Evolutionary conservation across 2,797 vertebrate species (phyloP).

Genomic region (Characodon lateralis): DNA sequence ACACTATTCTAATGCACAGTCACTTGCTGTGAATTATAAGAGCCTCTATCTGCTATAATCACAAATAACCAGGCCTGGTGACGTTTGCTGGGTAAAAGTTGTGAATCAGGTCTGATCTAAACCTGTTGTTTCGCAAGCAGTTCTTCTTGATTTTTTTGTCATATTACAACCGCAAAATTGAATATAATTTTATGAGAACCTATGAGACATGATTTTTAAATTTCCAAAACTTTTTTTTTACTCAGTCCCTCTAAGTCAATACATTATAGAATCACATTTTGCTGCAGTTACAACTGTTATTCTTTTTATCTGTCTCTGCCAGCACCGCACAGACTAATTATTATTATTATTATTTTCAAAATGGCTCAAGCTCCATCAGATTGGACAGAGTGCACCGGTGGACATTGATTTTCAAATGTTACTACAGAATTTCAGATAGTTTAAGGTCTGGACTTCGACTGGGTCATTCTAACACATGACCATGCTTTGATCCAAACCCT

Average conservation of each 20-base stretch:
- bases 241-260: background rate
- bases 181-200: background rate
- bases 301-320: background rate
- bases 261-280: background rate
- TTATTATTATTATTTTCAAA: background rate
- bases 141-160: background rate
- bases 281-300: background rate
- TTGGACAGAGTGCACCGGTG: background rate
- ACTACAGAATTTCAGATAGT: background rate
- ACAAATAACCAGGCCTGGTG: background rate
- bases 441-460: background rate
- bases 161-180: background rate
- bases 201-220: background rate
- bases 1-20: background rate
- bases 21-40: constrained; percentile 6
- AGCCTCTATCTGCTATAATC: background rate
- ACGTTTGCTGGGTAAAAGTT: background rate
- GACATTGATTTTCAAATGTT: background rate
- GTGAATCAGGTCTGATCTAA: background rate
- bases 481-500: background rate
- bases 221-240: background rate
- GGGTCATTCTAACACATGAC: background rate
- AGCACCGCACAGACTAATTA: background rate
- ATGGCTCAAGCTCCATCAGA: background rate
- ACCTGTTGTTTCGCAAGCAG: background rate